A percentile compares a stretch with the other conserved stretches of the same genome.
Evolutionary conservation across 2,888 invertebrate species (phyloP).

Genomic region (Pseudococcus jackbeardsleyi): DNA sequence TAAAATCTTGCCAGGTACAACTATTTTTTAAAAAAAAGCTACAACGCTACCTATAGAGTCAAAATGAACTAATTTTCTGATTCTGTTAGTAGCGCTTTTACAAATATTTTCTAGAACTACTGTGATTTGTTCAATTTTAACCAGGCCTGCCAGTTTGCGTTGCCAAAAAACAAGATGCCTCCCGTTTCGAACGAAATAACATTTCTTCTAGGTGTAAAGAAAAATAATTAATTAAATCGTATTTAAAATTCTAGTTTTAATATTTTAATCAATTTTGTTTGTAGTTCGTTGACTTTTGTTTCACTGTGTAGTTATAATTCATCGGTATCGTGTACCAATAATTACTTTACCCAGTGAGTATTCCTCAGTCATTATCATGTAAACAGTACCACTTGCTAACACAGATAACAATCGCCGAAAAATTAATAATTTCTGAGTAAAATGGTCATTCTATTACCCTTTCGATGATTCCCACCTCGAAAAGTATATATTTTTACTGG

Average conservation of each 20-base stretch:
- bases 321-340: not conserved
- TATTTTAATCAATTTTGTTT: not conserved
- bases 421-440: not conserved
- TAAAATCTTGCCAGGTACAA: not conserved
- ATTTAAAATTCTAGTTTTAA: not conserved
- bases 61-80: not conserved
- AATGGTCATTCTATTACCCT: not conserved
- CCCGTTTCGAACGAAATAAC: not conserved
- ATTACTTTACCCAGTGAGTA: not conserved
- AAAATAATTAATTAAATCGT: not conserved
- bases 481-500: not conserved
- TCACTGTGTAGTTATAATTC: not conserved
- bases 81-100: not conserved
- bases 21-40: no score
- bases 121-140: not conserved
- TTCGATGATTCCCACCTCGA: not conserved
- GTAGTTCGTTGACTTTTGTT: not conserved
- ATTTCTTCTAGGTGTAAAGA: not conserved
- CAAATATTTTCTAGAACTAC: not conserved
- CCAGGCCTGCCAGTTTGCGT: not conserved
- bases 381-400: slow-evolving; percentile 14
- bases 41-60: no score
- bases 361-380: not conserved
- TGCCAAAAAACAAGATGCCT: not conserved
- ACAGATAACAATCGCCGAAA: not conserved